Evolutionary conservation across 2,797 vertebrate genomes (phyloP).

Genomic region (Pangasius djambal): DNA sequence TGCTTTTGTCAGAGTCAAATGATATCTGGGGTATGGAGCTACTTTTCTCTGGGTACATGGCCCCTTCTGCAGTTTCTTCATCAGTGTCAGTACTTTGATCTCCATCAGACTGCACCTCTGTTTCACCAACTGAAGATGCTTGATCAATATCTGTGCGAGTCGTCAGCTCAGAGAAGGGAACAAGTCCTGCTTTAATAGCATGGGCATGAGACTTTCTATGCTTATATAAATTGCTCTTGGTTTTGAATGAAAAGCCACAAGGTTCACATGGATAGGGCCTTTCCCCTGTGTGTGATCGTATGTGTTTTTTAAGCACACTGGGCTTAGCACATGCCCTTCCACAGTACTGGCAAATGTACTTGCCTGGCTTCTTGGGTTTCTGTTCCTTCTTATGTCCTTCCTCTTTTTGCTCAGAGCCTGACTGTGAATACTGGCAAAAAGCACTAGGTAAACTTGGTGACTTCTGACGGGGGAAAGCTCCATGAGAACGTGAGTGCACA

Average conservation of each 20-base stretch:
- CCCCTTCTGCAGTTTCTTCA: slow-evolving; percentile 88
- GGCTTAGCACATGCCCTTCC: slow-evolving; percentile 98
- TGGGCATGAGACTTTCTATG: slow-evolving; percentile 98
- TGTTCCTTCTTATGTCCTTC: slow-evolving; percentile 94
- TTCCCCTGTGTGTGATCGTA: slow-evolving; percentile 96
- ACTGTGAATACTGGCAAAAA: slow-evolving; percentile 91
- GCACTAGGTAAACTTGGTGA: slow-evolving; percentile 88
- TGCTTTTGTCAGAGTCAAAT: slow-evolving; percentile 73
- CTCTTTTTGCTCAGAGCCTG: slow-evolving; percentile 86
- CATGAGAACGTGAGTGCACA: slow-evolving; percentile 84
- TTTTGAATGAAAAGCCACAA: slow-evolving; percentile 99
- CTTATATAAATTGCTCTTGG: slow-evolving; percentile 99
- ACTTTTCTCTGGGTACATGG: slow-evolving; percentile 81
- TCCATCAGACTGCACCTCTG: slow-evolving; percentile 93
- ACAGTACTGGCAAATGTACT: slow-evolving; percentile 97
- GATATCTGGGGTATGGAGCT: slow-evolving; percentile 80
- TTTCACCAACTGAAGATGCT: slow-evolving; percentile 86
- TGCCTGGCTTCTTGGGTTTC: slow-evolving; percentile 97
- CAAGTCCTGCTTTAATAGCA: slow-evolving; percentile 95
- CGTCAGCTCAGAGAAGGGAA: slow-evolving; percentile 92
- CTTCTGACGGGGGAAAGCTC: slow-evolving; percentile 90
- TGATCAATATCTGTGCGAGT: slow-evolving; percentile 88
- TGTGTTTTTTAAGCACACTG: slow-evolving; percentile 98
- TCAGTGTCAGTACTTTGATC: slow-evolving; percentile 99
- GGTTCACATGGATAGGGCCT: slow-evolving; percentile 95